phyloP scores from a whole-genome alignment of 2,888 invertebrate species.

The Heteromurus nitidus region DNA sequence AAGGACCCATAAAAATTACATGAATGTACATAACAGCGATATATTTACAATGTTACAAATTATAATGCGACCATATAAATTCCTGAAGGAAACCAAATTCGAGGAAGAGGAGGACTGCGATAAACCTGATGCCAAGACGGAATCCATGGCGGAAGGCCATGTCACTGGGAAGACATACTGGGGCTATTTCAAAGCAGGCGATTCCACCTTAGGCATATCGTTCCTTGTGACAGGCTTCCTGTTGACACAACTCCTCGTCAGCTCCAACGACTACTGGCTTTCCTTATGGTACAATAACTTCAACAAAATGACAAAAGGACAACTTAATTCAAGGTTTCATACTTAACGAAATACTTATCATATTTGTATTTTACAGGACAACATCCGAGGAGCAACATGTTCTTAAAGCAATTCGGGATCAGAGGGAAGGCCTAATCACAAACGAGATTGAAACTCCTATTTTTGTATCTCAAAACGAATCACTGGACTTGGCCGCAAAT shows the following conservation, averaged over 20 bases:
- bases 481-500: background rate
- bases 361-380: too few relatives aligned
- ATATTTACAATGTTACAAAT: too few relatives aligned
- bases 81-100: constrained; percentile 24
- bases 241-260: constrained; percentile 75
- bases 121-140: constrained; percentile 49
- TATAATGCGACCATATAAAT: too few relatives aligned
- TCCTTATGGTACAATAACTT: constrained; percentile 76
- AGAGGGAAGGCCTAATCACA: background rate
- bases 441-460: background rate
- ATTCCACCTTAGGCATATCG: constrained; percentile 58
- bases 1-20: too few relatives aligned
- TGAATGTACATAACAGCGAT: too few relatives aligned
- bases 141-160: constrained; percentile 69
- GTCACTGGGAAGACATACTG: constrained; percentile 76
- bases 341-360: background rate
- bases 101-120: constrained; percentile 38
- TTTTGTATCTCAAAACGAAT: constrained; percentile 34
- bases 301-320: too few relatives aligned
- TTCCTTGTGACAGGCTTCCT: constrained; percentile 76
- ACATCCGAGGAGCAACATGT: constrained; percentile 35
- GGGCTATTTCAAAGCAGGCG: constrained; percentile 73
- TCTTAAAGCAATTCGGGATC: background rate
- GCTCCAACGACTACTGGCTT: constrained; percentile 76
- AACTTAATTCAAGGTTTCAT: too few relatives aligned